These are phyloP conservation scores for Lamellibrachia satsuma DNA, from an alignment of 2,888 invertebrate genomes.

Conservation along the genomic window DNA sequence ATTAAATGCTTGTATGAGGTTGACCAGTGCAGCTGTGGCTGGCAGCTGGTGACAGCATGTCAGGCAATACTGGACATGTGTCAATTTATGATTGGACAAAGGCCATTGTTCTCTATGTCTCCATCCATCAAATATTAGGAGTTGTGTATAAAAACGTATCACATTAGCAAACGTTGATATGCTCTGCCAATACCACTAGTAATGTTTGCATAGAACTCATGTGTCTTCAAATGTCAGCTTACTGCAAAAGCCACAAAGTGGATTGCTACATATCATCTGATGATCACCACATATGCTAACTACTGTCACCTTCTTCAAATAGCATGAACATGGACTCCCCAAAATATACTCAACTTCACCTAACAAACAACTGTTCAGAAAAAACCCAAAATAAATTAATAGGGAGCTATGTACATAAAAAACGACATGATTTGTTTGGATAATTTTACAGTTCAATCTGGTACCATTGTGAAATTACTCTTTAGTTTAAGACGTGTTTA, in stretches of 20 bases:
- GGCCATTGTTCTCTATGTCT: neutral
- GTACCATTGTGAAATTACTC: neutral
- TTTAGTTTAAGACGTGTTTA: neutral
- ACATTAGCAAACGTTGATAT: neutral
- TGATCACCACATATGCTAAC: no score
- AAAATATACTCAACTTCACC: no score
- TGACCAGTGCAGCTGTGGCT: neutral
- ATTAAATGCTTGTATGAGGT: neutral
- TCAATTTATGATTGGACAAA: neutral
- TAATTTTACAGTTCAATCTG: neutral
- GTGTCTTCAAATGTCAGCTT: neutral
- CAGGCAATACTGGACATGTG: constrained; percentile 13
- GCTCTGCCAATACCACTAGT: neutral
- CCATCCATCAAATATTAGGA: neutral
- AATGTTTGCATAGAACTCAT: neutral
- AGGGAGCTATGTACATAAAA: neutral
- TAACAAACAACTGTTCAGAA: no score
- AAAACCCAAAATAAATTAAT: neutral
- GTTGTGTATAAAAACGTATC: neutral
- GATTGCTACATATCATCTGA: no score
- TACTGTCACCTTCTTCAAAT: no score
- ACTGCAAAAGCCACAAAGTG: no score
- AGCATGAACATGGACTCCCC: no score
- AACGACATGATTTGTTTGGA: neutral
- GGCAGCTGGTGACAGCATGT: neutral